Evolutionary conservation across 2,888 invertebrate species (phyloP), one percentile per base, ranked within the genome.

Genomic region (Quadriops clusia): DNA sequence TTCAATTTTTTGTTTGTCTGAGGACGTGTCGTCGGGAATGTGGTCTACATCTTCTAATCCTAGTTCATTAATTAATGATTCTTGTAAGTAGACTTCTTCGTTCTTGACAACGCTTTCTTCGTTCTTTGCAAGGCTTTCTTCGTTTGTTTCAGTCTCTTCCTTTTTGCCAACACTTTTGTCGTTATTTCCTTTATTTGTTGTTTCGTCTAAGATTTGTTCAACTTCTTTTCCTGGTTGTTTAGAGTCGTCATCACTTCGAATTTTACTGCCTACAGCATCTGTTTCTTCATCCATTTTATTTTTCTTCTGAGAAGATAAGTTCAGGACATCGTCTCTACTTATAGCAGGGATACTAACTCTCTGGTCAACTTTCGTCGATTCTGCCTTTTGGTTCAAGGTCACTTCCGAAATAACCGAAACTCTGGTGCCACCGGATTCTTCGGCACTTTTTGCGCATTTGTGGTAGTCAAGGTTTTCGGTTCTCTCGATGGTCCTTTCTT

Each of bases 21-120:
- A 9, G 11, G 8, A 7, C 8, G 5, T 6, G 21, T 21, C 21
- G 5, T 2, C 21, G 21, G 2, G 4, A 21, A 11, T 6, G 9
- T 21, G 3, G 11, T 21, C 21, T 21, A 5, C 21, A 5, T 5
- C 5, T 9, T 4, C 10, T 24, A 16, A 11, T 30, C 28, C 5
- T 17, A n/a, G n/a, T n/a, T n/a, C n/a, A n/a, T n/a, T n/a, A n/a
- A n/a, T n/a, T n/a, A n/a, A n/a, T n/a, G n/a, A n/a, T n/a, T n/a
- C n/a, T n/a, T n/a, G n/a, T n/a, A n/a, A 8, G 12, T 23, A 3
- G 10, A 7, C 23, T n/a, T 13, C 13, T 13, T 13, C 17, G 3
- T 25, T 12, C 9, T 25, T 17, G 17, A 9, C 17, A 16, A 16
- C 26, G 17, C 17, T 21, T 21, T 20, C 31, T 25, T 32, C 34